phyloP scores from a whole-genome alignment of 2,113 vertebrate genomes.

The Phalacrocorax pelagicus region DNA sequence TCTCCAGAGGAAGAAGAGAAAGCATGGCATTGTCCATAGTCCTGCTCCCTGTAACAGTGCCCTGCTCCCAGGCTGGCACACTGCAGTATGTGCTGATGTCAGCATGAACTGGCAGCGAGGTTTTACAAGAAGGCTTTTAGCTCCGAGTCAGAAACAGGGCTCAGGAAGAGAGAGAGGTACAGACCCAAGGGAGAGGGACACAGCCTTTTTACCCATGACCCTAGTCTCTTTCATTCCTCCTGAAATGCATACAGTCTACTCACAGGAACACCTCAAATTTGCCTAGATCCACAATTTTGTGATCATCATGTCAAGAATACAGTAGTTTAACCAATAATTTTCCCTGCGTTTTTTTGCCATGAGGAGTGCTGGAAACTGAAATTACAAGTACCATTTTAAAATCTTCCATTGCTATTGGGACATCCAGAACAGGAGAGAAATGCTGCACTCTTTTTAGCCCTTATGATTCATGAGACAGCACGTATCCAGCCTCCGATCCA shows the following conservation, averaged over 20 bases:
- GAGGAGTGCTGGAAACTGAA: not conserved
- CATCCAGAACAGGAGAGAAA: not conserved
- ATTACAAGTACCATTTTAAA: not conserved
- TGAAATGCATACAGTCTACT: not conserved
- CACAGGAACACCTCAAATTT: not conserved
- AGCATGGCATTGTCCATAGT: not conserved
- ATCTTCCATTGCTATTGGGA: not conserved
- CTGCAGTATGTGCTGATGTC: not conserved
- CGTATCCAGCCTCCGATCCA: not conserved
- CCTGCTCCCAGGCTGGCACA: not conserved
- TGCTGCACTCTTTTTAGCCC: not conserved
- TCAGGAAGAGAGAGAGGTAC: not conserved
- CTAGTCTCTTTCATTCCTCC: not conserved
- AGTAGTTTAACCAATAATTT: not conserved
- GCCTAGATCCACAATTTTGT: not conserved
- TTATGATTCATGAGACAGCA: not conserved
- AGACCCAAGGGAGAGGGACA: not conserved
- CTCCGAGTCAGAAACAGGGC: not conserved
- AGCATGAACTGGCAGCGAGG: not conserved
- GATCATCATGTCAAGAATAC: not conserved
- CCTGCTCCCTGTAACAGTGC: not conserved
- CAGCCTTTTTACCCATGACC: rapidly evolving
- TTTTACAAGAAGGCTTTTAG: not conserved
- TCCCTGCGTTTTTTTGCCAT: not conserved
- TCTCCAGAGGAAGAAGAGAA: not conserved